A percentile compares a stretch with the other conserved stretches of the same genome.
Conservation (phyloP, 2,888 invertebrate genomes). For the Calliphora vomitoria region DNA sequence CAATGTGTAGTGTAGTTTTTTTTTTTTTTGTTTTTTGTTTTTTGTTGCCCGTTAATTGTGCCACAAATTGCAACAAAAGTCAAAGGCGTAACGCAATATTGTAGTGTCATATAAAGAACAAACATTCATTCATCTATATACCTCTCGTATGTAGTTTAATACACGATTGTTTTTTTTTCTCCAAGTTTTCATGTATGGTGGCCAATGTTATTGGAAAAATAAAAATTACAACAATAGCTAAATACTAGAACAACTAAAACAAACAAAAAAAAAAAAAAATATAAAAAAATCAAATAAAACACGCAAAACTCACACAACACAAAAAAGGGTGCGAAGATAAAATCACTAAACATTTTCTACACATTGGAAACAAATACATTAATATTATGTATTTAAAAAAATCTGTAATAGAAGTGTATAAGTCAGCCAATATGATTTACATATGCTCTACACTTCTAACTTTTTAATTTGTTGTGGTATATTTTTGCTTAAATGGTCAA, state of each 20-base stretch:
- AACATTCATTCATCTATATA: constrained; percentile 31
- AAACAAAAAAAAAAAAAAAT: background rate
- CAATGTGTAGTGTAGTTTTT: background rate
- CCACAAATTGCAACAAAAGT: constrained; percentile 71
- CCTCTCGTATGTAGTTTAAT: background rate
- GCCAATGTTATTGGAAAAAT: constrained; percentile 54
- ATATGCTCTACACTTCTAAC: too few relatives aligned
- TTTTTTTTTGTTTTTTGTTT: constrained; percentile 47
- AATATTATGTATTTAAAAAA: background rate
- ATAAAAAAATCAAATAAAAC: constrained; percentile 19
- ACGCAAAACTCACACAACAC: constrained; percentile 44
- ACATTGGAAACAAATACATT: background rate
- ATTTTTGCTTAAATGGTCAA: too few relatives aligned
- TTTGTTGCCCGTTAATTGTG: constrained; percentile 69
- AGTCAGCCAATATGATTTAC: background rate
- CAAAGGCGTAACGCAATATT: constrained; percentile 73
- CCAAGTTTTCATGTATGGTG: background rate
- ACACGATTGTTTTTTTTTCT: constrained; percentile 16
- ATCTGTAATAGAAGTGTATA: background rate
- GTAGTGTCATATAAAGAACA: constrained; percentile 59
- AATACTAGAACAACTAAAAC: background rate
- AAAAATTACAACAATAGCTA: constrained; percentile 15
- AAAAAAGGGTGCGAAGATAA: constrained; percentile 64
- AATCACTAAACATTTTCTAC: constrained; percentile 40
- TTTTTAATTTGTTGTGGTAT: too few relatives aligned